Percentiles rank a stretch among this genome's conserved stretches.
Conservation (phyloP, 2,797 vertebrate genomes). For the Hydrocynus forskahlii region DNA sequence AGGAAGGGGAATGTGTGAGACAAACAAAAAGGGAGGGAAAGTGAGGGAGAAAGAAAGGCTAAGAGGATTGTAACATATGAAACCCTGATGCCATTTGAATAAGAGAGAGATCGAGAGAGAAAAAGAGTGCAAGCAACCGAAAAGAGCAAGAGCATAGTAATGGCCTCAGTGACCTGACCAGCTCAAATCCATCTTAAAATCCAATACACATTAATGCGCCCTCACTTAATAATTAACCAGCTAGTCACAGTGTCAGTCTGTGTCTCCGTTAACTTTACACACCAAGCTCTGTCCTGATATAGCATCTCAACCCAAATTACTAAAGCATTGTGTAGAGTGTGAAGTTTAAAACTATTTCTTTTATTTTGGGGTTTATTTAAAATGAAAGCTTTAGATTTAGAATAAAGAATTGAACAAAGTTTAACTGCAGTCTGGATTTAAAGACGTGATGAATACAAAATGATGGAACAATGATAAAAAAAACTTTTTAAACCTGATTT, state of each 20-base stretch:
- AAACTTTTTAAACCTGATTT: neutral
- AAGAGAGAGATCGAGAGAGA: neutral
- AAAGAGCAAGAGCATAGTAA: neutral
- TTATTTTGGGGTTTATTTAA: neutral
- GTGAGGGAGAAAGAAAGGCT: slow-evolving; percentile 24
- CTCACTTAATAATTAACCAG: neutral
- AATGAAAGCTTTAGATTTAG: neutral
- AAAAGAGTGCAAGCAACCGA: neutral
- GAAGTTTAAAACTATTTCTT: neutral
- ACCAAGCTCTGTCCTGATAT: neutral
- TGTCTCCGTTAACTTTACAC: neutral
- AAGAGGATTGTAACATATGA: slow-evolving; percentile 21
- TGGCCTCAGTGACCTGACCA: too few species aligned
- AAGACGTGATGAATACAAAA: too few species aligned
- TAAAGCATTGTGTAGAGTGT: neutral
- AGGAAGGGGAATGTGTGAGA: slow-evolving; percentile 36
- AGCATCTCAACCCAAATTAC: too few species aligned
- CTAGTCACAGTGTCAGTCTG: neutral
- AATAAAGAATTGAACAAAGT: neutral
- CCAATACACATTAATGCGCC: slow-evolving; percentile 3
- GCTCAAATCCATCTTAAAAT: too few species aligned
- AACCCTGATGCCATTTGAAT: slow-evolving; percentile 39
- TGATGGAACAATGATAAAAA: neutral
- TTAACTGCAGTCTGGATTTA: too few species aligned
- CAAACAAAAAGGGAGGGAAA: slow-evolving; percentile 21